A percentile compares a stretch with the other conserved stretches of the same genome.
These are phyloP conservation scores for Syrmaticus mikado DNA, from an alignment of 2,113 vertebrate species.

Conservation along the genomic window DNA sequence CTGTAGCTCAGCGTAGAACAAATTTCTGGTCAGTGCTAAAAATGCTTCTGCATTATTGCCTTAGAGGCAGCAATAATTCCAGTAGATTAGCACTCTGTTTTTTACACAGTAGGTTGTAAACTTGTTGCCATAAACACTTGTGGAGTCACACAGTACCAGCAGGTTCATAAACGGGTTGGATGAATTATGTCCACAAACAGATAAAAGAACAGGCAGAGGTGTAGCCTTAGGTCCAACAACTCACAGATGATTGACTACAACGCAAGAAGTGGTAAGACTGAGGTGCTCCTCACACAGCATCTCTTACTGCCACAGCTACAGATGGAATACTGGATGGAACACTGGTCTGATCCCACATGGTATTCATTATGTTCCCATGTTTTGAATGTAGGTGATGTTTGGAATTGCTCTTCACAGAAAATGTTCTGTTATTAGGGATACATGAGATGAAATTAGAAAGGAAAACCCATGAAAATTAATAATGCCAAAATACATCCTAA, in stretches of 20 bases:
- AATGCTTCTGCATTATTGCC: background rate
- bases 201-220: background rate
- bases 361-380: background rate
- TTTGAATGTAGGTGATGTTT: background rate
- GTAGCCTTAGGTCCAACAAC: background rate
- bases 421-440: background rate
- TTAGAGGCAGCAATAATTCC: background rate
- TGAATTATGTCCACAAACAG: background rate
- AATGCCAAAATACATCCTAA: background rate
- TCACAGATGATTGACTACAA: background rate
- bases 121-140: background rate
- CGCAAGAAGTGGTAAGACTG: background rate
- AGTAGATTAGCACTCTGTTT: background rate
- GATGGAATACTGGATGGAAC: background rate
- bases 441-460: background rate
- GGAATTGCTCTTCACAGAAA: background rate
- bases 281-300: background rate
- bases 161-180: background rate
- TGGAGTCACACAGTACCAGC: background rate
- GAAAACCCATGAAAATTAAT: background rate
- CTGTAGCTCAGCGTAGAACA: background rate
- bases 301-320: background rate
- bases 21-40: background rate
- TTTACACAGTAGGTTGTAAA: background rate
- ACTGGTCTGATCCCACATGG: background rate